phyloP scores from a whole-genome alignment of 92 coral and sea anemone genomes.

The Hydrozoanthus gracilis region DNA sequence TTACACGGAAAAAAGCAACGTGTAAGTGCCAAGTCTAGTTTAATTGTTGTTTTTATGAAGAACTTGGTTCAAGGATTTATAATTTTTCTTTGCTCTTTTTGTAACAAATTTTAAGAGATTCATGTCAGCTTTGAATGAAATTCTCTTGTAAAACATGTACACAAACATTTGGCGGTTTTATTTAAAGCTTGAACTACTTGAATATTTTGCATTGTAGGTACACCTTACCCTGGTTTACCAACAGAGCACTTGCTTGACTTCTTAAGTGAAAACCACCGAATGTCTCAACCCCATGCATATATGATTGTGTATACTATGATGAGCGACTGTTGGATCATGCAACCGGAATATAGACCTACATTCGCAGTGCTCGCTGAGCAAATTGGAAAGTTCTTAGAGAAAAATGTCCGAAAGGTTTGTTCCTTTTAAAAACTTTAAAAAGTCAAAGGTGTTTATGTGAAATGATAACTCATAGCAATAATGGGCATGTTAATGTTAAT shows the following conservation, averaged over 20 bases:
- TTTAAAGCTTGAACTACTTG: no score
- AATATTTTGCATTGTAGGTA: constrained; percentile 35
- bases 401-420: constrained; percentile 72
- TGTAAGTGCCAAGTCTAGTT: constrained; percentile 62
- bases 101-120: neutral
- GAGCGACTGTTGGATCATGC: constrained; percentile 87
- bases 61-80: neutral
- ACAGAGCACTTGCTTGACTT: constrained; percentile 81
- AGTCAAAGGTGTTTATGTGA: no score
- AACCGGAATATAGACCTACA: constrained; percentile 78
- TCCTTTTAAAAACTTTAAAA: no score
- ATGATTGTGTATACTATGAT: constrained; percentile 82
- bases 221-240: constrained; percentile 91
- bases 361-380: constrained; percentile 67
- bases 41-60: neutral
- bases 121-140: no score
- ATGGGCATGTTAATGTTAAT: no score
- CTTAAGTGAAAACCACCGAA: constrained; percentile 77
- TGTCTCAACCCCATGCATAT: constrained; percentile 84
- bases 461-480: no score
- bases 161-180: no score
- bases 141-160: no score
- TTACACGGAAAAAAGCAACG: constrained; percentile 84
- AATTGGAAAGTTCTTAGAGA: constrained; percentile 76
- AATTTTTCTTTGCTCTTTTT: neutral